Percentiles rank a stretch among this genome's conserved stretches.
Conservation (phyloP, 1,140 invertebrate genomes). For the Magallana gigas region DNA sequence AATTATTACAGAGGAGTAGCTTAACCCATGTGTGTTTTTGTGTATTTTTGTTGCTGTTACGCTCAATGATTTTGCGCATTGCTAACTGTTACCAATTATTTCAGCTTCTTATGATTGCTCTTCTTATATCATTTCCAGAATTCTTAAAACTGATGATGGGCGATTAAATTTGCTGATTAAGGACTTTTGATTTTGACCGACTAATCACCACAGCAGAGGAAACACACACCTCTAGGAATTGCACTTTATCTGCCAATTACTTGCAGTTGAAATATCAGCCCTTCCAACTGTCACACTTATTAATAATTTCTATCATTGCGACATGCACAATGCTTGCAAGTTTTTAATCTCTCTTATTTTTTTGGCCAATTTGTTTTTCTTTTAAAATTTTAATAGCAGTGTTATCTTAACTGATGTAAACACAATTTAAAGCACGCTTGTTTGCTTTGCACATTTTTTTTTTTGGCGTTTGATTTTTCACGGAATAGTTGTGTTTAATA, state of each 20-base stretch:
- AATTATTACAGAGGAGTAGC: background rate
- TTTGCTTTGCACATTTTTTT: constrained; percentile 27
- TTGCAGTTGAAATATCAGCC: constrained; percentile 28
- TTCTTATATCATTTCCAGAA: constrained; percentile 50
- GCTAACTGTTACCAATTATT: constrained; percentile 15
- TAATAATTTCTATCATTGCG: constrained; percentile 5
- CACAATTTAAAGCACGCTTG: constrained; percentile 11
- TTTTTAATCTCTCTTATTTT: background rate
- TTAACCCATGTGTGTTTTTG: constrained; percentile 37
- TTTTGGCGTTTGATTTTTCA: constrained; percentile 1
- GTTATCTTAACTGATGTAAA: constrained; percentile 23
- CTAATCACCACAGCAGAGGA: constrained; percentile 19
- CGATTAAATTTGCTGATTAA: constrained; percentile 41
- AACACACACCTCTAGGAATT: constrained; percentile 21
- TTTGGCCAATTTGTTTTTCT: background rate
- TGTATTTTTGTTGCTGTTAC: constrained; percentile 19
- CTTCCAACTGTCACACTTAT: background rate
- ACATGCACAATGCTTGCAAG: constrained; percentile 14
- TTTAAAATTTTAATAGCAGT: background rate
- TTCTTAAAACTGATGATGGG: constrained; percentile 49
- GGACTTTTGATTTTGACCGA: constrained; percentile 27
- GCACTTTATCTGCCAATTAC: constrained; percentile 14
- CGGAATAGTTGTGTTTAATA: background rate
- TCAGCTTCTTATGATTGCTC: constrained; percentile 24
- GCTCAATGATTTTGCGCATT: constrained; percentile 27